A percentile compares a stretch with the other conserved stretches of the same genome.
These are phyloP conservation scores for Bufo gargarizans DNA, from an alignment of 2,113 vertebrate species.

Conservation along the genomic window DNA sequence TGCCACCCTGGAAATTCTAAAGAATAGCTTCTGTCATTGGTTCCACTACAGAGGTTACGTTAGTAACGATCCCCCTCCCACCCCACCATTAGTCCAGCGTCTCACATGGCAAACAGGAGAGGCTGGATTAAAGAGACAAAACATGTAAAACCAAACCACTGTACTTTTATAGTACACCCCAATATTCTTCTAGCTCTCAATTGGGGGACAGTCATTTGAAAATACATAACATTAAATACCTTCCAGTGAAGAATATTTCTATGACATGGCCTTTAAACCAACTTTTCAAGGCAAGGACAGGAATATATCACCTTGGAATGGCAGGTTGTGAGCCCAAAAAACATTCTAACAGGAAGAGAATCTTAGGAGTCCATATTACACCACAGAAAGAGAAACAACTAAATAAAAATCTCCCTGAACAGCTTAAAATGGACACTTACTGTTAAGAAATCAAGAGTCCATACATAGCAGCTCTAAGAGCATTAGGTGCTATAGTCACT, in stretches of 20 bases:
- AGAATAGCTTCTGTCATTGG: constrained; percentile 96
- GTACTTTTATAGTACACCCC: neutral
- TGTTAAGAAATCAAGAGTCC: neutral
- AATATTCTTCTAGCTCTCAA: neutral
- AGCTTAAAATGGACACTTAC: neutral
- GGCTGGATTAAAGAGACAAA: constrained; percentile 46
- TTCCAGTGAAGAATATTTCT: neutral
- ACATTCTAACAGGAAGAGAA: neutral
- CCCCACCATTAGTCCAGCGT: constrained; percentile 49
- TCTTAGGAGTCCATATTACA: neutral
- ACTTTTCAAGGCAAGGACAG: neutral
- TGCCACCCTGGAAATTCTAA: constrained; percentile 92
- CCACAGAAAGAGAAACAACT: neutral
- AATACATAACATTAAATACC: neutral
- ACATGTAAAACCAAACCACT: constrained; percentile 29
- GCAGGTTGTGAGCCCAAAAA: constrained; percentile 12
- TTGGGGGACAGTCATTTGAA: neutral
- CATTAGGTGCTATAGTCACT: neutral
- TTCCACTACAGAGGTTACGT: constrained; percentile 80
- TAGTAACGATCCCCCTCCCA: constrained; percentile 49
- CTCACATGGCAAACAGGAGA: constrained; percentile 53
- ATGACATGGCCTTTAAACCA: neutral
- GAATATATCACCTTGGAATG: neutral
- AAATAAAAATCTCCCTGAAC: neutral
- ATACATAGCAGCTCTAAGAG: neutral